Conservation (phyloP, 2,888 invertebrate genomes). For the Dorcus parallelipipedus region DNA sequence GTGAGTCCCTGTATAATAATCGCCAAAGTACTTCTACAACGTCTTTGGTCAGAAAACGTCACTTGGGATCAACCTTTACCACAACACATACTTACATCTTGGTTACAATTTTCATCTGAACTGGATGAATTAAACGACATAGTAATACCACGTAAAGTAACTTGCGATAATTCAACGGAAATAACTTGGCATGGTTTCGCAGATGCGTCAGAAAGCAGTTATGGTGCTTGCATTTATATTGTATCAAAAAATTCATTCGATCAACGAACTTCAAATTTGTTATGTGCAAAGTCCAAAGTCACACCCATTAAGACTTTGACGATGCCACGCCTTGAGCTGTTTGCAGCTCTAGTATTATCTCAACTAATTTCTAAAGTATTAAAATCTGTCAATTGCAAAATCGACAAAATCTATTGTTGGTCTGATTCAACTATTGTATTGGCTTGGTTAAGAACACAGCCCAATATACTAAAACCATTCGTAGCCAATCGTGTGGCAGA, state of each 20-base stretch:
- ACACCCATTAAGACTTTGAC: conserved; percentile 20
- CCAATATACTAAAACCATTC: conserved; percentile 14
- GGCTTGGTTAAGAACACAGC: neutral
- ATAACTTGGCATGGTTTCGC: conserved; percentile 21
- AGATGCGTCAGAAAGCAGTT: conserved; percentile 19
- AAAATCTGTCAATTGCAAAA: conserved; percentile 4
- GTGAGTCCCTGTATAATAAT: neutral
- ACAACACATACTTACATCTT: neutral
- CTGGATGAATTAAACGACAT: neutral
- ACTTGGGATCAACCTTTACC: conserved; percentile 5
- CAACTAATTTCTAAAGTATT: conserved; percentile 17
- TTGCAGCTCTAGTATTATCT: conserved; percentile 28
- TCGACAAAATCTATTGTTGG: neutral
- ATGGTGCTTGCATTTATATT: conserved; percentile 13
- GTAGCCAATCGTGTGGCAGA: conserved; percentile 32
- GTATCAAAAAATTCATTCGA: neutral
- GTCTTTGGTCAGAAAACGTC: conserved; percentile 4
- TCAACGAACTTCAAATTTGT: neutral
- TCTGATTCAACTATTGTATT: conserved; percentile 1
- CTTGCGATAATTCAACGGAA: neutral
- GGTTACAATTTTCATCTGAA: neutral
- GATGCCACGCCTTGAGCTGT: conserved; percentile 31
- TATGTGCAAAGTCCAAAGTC: conserved; percentile 16
- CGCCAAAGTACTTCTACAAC: conserved; percentile 3
- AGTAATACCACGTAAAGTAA: neutral